phyloP scores from a whole-genome alignment of 2,888 invertebrate genomes.

The Drosophila kokeensis region DNA sequence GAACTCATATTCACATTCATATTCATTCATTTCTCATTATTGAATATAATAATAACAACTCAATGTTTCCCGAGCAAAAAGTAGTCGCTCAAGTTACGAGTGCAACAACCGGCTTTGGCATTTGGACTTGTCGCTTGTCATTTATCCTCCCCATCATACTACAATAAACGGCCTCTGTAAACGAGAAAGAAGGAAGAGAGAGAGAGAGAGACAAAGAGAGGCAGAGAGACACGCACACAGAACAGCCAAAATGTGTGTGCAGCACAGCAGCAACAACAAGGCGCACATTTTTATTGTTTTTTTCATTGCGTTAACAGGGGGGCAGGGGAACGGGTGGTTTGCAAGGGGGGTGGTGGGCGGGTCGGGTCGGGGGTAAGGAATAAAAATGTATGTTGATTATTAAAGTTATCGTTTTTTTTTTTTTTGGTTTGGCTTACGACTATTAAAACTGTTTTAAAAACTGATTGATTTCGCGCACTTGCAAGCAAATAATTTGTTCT shows the following conservation, averaged over 20 bases:
- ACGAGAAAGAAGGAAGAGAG: slow-evolving; percentile 85
- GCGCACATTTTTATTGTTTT: slow-evolving; percentile 31
- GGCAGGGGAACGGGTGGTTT: slow-evolving; percentile 43
- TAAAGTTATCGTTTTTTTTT: slow-evolving; percentile 62
- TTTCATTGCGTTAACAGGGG: slow-evolving; percentile 27
- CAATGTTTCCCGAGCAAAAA: slow-evolving; percentile 53
- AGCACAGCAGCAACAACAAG: slow-evolving; percentile 24
- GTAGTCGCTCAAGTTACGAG: slow-evolving; percentile 77
- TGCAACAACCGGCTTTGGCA: slow-evolving; percentile 38
- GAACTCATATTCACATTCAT: slow-evolving; percentile 25
- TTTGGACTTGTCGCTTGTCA: slow-evolving; percentile 65
- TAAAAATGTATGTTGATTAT: slow-evolving; percentile 82
- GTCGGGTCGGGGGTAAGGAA: slow-evolving; percentile 55
- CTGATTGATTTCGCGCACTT: slow-evolving; percentile 33
- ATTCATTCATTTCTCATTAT: slow-evolving; percentile 10
- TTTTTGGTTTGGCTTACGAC: slow-evolving; percentile 56
- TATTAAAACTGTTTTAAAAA: slow-evolving; percentile 56
- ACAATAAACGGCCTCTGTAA: slow-evolving; percentile 92
- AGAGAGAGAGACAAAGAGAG: slow-evolving; percentile 82
- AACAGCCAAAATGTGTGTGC: slow-evolving; percentile 49
- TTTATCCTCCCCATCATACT: slow-evolving; percentile 87
- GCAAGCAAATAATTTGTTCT: slow-evolving; percentile 51
- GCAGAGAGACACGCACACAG: slow-evolving; percentile 79
- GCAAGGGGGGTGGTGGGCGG: slow-evolving; percentile 3
- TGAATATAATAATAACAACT: slow-evolving; percentile 3